Evolutionary conservation across 2,888 invertebrate species (phyloP), one percentile per base, ranked within the genome.

Genomic region (Xiphydria camelus): DNA sequence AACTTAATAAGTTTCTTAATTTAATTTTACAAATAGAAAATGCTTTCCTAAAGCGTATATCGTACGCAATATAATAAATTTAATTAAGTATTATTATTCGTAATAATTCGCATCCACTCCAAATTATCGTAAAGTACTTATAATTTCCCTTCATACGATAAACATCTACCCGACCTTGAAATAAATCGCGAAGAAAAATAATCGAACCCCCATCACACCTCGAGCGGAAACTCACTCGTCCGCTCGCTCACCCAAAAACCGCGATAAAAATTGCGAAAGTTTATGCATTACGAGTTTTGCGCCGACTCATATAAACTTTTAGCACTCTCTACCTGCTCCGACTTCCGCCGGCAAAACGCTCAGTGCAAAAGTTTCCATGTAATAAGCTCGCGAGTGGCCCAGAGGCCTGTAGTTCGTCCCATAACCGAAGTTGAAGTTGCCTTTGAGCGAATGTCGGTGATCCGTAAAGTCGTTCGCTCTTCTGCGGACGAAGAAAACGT

Each of bases 261-360:
- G 46, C 41, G 46, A 51, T 54, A 52, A 54, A 49, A 52, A 54
- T 49, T 51, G 47, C 49, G 41, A 52, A 54, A 54, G 37, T 54
- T 54, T 54, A 54, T 54, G 52, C 47, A 54, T 47, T 48, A 51
- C 41, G 29, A 29, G 29, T 14, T 29, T 29, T 29, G 29, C 47
- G 41, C 41, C 36, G 36, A 36, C 26, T 31, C 38, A 32, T 41
- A 46, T 29, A 51, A 51, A 51, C 34, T 51, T 51, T 47, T 49
- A 23, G 29, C 6, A 29, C 12, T 10, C 15, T 26, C 6, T 26
- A 12, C 15, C 15, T 29, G 12, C 9, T n/a, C 3, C 29, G 12
- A 7, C 15, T 29, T 29, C 15, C 34, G 17, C 19, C 32, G 17
- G 17, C 41, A 4, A 12, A 29, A 5, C 35, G 9, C 39, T 32